A percentile compares a stretch with the other conserved stretches of the same genome.
Evolutionary conservation across 2,888 invertebrate species (phyloP).

Genomic region (Tenthredo mesomela): DNA sequence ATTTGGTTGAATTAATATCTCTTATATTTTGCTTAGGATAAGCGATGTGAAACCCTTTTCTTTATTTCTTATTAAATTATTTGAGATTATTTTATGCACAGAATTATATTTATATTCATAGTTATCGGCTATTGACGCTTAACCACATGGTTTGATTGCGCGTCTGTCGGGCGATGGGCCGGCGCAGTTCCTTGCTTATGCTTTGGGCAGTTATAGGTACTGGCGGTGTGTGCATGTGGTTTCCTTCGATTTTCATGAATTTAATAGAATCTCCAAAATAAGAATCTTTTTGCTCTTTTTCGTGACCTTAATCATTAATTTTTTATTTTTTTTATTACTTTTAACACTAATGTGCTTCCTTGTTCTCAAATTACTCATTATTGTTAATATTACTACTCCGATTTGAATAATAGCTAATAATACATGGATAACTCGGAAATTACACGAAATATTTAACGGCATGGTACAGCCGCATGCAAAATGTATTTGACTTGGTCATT

Average conservation of each 20-base stretch:
- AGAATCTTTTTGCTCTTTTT: not conserved
- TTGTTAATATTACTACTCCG: not conserved
- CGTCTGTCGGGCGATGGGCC: slow-evolving; percentile 51
- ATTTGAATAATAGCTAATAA: not conserved
- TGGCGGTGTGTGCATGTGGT: slow-evolving; percentile 45
- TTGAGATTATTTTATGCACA: slow-evolving; percentile 44
- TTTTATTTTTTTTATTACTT: not conserved
- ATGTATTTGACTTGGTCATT: not conserved
- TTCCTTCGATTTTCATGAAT: slow-evolving; percentile 14
- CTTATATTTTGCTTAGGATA: not conserved
- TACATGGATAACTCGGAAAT: not conserved
- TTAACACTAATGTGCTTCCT: not conserved
- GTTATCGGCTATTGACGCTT: slow-evolving; percentile 45
- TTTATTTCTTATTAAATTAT: not conserved
- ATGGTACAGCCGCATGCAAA: slow-evolving; percentile 1
- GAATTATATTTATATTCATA: slow-evolving; percentile 51
- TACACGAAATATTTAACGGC: not conserved
- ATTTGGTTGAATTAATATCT: not conserved
- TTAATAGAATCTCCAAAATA: not conserved
- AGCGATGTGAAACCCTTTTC: not conserved
- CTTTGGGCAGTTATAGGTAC: slow-evolving; percentile 54
- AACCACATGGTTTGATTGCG: slow-evolving; percentile 49
- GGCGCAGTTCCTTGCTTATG: slow-evolving; percentile 52
- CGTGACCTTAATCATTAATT: not conserved
- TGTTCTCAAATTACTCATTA: not conserved